phyloP scores from a whole-genome alignment of 1,140 invertebrate species.

The Bombus huntii region DNA sequence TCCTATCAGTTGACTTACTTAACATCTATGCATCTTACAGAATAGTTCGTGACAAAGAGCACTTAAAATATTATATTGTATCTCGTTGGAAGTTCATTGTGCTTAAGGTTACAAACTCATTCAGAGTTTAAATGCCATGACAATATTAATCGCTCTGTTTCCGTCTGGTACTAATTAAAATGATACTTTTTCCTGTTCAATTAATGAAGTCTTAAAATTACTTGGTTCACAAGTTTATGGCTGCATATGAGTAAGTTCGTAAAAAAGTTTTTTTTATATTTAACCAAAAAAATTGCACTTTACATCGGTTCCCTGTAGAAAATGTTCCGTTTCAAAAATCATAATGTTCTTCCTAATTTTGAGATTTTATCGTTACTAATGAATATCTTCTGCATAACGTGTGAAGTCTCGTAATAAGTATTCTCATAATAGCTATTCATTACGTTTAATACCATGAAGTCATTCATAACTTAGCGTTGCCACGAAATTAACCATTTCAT shows the following conservation, averaged over 20 bases:
- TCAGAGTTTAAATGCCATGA: neutral
- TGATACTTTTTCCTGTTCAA: neutral
- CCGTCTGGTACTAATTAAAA: neutral
- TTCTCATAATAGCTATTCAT: neutral
- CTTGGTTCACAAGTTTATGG: neutral
- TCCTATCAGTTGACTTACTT: neutral
- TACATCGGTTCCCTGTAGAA: no score
- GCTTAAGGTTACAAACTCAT: neutral
- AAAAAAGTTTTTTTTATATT: neutral
- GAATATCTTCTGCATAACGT: no score
- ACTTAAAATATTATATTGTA: neutral
- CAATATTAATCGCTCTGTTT: constrained; percentile 16
- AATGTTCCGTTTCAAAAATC: no score
- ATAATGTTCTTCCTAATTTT: no score
- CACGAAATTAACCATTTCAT: neutral
- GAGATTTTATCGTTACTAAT: no score
- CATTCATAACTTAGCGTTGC: neutral
- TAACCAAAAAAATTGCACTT: neutral
- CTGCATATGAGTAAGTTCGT: neutral
- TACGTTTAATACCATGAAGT: neutral
- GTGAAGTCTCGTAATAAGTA: no score
- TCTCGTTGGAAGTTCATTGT: neutral
- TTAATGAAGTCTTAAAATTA: neutral
- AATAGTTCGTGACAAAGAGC: neutral
- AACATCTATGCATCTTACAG: neutral